Base-by-base conservation (phyloP, 2,888 invertebrate species). In the Brachyptera putata region DNA sequence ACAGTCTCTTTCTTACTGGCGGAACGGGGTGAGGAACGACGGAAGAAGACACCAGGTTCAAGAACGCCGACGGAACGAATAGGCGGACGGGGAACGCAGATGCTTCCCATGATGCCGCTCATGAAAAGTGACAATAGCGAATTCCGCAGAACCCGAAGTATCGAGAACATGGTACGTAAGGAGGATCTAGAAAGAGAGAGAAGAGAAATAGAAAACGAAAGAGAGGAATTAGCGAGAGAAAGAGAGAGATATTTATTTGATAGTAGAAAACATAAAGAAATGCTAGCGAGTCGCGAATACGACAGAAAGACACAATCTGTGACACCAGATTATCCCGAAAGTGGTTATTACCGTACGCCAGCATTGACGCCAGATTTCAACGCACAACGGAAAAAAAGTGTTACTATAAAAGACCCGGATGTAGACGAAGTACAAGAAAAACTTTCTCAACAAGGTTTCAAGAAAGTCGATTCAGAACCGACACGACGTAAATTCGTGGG, bases 51-150 rank as follows among this genome's bases (percentile, higher is more conserved):
- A 4, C n/a, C n/a, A n/a, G n/a, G n/a, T n/a, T n/a, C n/a, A 24
- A 48, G 48, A 11, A 18, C 13, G 36, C 21, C 34, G 36, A 14
- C 39, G 25, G 43, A 50, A 26, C 18, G 11, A 13, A 36, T 26
- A 21, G 37, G 24, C 16, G 34, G 30, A 11, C 11, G 26, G 21
- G 18, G 46, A 26, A 41, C 50, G 39, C 61, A 24, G 57, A 61
- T 57, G 49, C 39, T 61, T 16, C 50, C 61, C 14, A 57, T 61
- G 61, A 30, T 50, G 57, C 57, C 61, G 18, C 39, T 57, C 11
- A 36, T 53, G 53, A 11, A 11, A 11, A 18, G 18, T 11, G 43
- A 43, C 4, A 21, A 43, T 21, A 36, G 22, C 2, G 53, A 36
- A 9, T 53, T 53, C 16, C 53, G 53, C 3, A 34, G 53, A 13